These are phyloP conservation scores for Antitype chi DNA, from an alignment of 2,888 invertebrate genomes.

Conservation along the genomic window DNA sequence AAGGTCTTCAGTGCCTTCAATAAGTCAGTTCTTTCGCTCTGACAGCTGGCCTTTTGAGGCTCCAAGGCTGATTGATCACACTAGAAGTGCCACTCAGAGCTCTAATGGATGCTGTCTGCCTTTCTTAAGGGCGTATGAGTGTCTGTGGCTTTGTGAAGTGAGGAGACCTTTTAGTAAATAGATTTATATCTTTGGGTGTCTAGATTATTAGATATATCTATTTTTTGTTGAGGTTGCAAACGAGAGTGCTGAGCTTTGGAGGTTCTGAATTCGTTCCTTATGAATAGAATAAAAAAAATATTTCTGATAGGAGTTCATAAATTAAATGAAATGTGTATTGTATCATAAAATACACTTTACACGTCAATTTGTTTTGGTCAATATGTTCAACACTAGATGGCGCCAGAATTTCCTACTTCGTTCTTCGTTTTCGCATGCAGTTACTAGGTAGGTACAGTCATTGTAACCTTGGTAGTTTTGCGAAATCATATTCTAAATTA, in stretches of 20 bases:
- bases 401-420: too few species aligned
- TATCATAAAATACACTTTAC: too few species aligned
- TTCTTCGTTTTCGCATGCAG: too few species aligned
- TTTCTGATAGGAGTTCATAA: too few species aligned
- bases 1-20: conserved; percentile 22
- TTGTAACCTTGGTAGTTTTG: conserved; percentile 4
- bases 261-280: too few species aligned
- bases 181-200: conserved; percentile 11
- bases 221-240: too few species aligned
- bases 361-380: too few species aligned
- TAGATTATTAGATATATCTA: neutral
- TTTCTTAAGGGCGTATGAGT: conserved; percentile 21
- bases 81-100: conserved; percentile 44
- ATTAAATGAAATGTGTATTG: too few species aligned
- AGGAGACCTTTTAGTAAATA: conserved; percentile 20
- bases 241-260: neutral
- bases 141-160: conserved; percentile 10
- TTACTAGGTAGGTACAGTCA: neutral
- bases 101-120: conserved; percentile 38
- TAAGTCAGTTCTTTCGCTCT: conserved; percentile 48
- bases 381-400: too few species aligned
- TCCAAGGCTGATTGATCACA: conserved; percentile 42
- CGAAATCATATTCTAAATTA: conserved; percentile 9
- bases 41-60: conserved; percentile 49
- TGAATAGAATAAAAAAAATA: too few species aligned